Conservation (phyloP, 2,888 invertebrate genomes). For the Marronus borbonicus region DNA sequence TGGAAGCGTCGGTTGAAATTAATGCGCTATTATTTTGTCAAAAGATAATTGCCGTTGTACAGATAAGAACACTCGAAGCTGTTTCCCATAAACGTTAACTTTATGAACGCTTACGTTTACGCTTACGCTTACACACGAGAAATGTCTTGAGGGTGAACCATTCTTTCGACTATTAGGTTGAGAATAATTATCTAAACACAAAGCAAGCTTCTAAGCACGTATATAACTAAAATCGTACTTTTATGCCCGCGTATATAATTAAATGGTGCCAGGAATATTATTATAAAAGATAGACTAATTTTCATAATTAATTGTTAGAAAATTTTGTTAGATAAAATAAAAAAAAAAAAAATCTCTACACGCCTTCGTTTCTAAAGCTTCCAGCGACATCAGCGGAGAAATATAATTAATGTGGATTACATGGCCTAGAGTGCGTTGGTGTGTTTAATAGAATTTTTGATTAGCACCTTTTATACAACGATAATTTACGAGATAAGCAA, state of each 20-base stretch:
- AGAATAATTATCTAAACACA: background rate
- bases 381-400: background rate
- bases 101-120: background rate
- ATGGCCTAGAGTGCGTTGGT: conserved; percentile 1
- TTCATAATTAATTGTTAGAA: conserved; percentile 35
- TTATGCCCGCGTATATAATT: conserved; percentile 26
- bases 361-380: conserved; percentile 19
- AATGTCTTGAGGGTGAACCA: conserved; percentile 34
- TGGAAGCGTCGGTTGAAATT: conserved; percentile 26
- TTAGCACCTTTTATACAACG: conserved; percentile 4
- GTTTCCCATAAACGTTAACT: conserved; percentile 28
- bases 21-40: conserved; percentile 41
- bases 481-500: conserved; percentile 21
- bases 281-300: conserved; percentile 25
- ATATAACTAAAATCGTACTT: background rate
- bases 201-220: background rate
- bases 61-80: conserved; percentile 29
- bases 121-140: conserved; percentile 14
- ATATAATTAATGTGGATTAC: conserved; percentile 6
- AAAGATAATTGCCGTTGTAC: conserved; percentile 19
- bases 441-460: conserved; percentile 28
- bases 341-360: conserved; percentile 17
- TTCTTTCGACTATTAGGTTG: background rate
- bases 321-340: conserved; percentile 23
- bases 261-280: conserved; percentile 9